Percentiles rank a stretch among this genome's conserved stretches.
phyloP scores from a whole-genome alignment of 2,113 vertebrate genomes.

The Coturnix japonica region DNA sequence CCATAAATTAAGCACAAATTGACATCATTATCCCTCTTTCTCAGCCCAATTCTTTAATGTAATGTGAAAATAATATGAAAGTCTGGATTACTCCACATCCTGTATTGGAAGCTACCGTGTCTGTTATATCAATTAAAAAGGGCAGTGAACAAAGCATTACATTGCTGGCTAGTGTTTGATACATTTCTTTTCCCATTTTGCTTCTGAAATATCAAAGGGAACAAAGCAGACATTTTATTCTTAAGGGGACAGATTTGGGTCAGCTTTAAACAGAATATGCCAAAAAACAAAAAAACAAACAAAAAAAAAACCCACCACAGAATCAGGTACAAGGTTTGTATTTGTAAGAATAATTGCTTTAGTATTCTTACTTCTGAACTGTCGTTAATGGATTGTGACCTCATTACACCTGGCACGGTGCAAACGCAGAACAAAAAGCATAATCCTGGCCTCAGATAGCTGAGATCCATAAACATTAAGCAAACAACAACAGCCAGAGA shows the following conservation, averaged over 20 bases:
- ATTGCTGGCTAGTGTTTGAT: neutral
- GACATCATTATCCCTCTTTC: conserved; percentile 38
- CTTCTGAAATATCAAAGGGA: conserved; percentile 36
- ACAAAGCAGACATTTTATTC: neutral
- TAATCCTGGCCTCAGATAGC: neutral
- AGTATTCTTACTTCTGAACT: conserved; percentile 33
- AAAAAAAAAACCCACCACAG: neutral
- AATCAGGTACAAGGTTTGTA: neutral
- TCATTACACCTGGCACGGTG: conserved; percentile 31
- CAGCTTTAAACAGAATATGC: neutral
- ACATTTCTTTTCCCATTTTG: conserved; percentile 12
- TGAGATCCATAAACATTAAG: neutral
- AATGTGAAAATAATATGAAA: conserved; percentile 16
- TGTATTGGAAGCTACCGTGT: neutral
- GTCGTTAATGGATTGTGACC: conserved; percentile 23
- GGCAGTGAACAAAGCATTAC: neutral
- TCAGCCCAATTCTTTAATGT: conserved; percentile 33
- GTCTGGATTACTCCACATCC: neutral
- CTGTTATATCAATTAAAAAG: neutral
- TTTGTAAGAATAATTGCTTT: conserved; percentile 43
- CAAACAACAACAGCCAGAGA: neutral
- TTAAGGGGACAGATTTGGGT: neutral
- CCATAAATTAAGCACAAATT: conserved; percentile 38
- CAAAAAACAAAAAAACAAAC: neutral
- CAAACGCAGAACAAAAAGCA: neutral